Percentiles rank a stretch among this genome's conserved stretches.
Conservation (phyloP, 2,888 invertebrate species). For the Nesidiocoris tenuis region DNA sequence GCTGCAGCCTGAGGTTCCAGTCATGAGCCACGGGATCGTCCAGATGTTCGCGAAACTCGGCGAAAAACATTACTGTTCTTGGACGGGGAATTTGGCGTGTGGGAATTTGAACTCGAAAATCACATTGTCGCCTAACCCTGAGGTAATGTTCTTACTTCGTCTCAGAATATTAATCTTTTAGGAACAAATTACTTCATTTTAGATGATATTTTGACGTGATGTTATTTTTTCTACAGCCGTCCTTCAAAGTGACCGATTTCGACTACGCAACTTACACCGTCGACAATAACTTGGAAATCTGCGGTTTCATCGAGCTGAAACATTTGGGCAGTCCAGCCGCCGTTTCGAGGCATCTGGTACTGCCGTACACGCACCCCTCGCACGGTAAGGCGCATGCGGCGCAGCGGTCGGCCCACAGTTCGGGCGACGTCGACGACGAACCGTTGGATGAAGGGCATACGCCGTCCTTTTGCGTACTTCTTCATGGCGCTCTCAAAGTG, state of each 20-base stretch:
- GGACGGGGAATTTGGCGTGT: constrained; percentile 70
- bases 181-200: too few relatives aligned
- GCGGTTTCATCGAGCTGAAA: constrained; percentile 83
- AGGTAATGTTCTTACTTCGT: constrained; percentile 56
- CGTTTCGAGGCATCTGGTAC: constrained; percentile 82
- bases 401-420: not conserved
- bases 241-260: constrained; percentile 64
- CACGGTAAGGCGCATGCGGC: constrained; percentile 12
- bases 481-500: constrained; percentile 88
- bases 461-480: constrained; percentile 87
- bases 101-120: constrained; percentile 73
- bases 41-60: constrained; percentile 66
- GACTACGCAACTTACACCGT: constrained; percentile 64
- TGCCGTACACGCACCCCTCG: constrained; percentile 60
- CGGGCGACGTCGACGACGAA: constrained; percentile 57
- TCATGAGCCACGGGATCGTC: constrained; percentile 55
- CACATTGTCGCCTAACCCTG: constrained; percentile 72
- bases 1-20: constrained; percentile 60
- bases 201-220: too few relatives aligned
- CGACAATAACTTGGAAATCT: constrained; percentile 73
- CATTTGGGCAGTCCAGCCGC: constrained; percentile 91
- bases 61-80: constrained; percentile 71
- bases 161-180: too few relatives aligned
- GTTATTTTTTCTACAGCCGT: constrained; percentile 56
- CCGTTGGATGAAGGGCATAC: constrained; percentile 71